These are phyloP conservation scores for Macrosteles quadrilineatus DNA, from an alignment of 1,140 invertebrate genomes.

Conservation along the genomic window DNA sequence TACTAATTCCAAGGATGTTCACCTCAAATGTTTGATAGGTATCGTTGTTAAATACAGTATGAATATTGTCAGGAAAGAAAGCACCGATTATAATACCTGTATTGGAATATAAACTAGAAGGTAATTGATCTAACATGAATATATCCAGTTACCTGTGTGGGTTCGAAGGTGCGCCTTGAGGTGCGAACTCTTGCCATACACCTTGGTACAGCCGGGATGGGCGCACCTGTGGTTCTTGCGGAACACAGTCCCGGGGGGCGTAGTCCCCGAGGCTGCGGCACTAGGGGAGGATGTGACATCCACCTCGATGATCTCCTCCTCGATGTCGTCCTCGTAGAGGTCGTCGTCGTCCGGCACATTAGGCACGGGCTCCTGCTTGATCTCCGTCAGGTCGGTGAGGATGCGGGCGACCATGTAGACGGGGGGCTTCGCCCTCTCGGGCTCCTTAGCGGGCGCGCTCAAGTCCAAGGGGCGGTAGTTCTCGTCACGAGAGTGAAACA, in stretches of 20 bases:
- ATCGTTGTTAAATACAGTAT: no score
- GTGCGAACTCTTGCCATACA: constrained; percentile 79
- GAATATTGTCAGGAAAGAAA: no score
- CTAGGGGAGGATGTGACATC: neutral
- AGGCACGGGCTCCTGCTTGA: constrained; percentile 56
- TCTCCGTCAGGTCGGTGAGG: constrained; percentile 58
- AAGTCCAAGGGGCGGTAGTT: constrained; percentile 45
- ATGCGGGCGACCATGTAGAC: constrained; percentile 62
- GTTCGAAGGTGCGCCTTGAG: constrained; percentile 73
- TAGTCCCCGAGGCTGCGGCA: neutral
- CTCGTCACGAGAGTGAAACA: constrained; percentile 52
- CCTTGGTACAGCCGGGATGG: constrained; percentile 70
- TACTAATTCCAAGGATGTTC: no score
- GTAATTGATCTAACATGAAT: no score
- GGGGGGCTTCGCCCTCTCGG: constrained; percentile 39
- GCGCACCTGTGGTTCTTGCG: constrained; percentile 65
- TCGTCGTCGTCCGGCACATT: constrained; percentile 4
- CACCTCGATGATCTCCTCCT: constrained; percentile 32
- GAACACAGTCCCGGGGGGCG: constrained; percentile 41
- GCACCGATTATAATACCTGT: no score
- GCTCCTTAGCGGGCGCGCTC: constrained; percentile 34
- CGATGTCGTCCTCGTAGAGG: constrained; percentile 19
- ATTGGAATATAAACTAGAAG: no score
- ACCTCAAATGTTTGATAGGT: no score
- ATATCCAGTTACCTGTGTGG: constrained; percentile 60